Base-by-base conservation (phyloP, 92 coral and sea anemone genomes). In the Siderastrea radians region DNA sequence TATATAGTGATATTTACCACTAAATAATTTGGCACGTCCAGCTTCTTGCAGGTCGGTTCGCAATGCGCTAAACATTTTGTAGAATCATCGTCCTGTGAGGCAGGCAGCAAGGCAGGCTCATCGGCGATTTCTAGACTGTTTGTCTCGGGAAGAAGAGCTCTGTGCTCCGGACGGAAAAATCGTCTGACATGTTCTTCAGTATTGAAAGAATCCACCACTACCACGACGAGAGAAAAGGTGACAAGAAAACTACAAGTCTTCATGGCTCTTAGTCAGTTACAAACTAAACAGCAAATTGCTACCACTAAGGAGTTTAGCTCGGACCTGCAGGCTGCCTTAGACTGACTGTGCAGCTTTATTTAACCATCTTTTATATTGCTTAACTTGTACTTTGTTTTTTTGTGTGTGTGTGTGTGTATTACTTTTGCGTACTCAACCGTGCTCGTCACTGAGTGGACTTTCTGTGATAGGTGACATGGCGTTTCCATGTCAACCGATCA, bases 121-220 rank as follows among this genome's bases (percentile, higher is more conserved):
- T 74, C 62, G 5, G 17, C 16, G 79, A 74, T 14, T 8, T 74
- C 47, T 15, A 74, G 26, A 44, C 62, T 51, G 64, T 44, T 54
- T 43, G 38, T 26, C 3, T 55, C 79, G 6, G 65, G 79, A 16
- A 75, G 48, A 51, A 75, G 63, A 2, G 64, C 2, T 54, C 51
- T 75, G 43, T 75, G 79, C 17, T 75, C 79, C 26, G 79, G 79
- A 38, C 79, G 79, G 43, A 75, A 75, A n/a, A 54, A 75, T 7
- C 65, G 61, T 13, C 52, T 75, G 12, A 75, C 79, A 26, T 26
- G 38, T 26, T 26, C 38, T 26, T 26, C 38, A 26, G 38, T 26
- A 26, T 26, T 26, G 38, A 26, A 26, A 26, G 38, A 26, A 26
- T 26, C 38, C 38, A 26, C 38, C 38, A 26, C 38, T 26, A 26